phyloP scores from a whole-genome alignment of 2,888 invertebrate species.

The Dorcus hopei region DNA sequence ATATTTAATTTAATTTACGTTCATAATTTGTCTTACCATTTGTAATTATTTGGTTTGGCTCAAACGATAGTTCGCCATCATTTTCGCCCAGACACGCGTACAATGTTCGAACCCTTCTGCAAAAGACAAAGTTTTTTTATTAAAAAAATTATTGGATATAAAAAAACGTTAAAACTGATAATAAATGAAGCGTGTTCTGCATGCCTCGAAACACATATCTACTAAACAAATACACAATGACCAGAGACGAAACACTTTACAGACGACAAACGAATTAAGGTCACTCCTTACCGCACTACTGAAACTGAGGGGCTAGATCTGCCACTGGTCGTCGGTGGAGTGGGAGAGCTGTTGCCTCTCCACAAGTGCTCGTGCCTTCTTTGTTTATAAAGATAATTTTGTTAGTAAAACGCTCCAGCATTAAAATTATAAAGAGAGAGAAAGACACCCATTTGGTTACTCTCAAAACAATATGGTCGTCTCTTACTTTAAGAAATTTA shows the following conservation, averaged over 20 bases:
- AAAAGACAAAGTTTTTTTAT: constrained; percentile 7
- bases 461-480: too few relatives aligned
- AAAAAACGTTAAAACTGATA: too few relatives aligned
- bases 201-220: background rate
- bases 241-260: too few relatives aligned
- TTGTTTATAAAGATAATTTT: constrained; percentile 14
- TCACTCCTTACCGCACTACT: constrained; percentile 33
- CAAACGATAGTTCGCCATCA: constrained; percentile 95
- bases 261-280: too few relatives aligned
- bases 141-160: background rate
- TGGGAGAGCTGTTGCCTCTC: constrained; percentile 41
- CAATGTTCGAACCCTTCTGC: constrained; percentile 84
- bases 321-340: constrained; percentile 40
- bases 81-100: constrained; percentile 96
- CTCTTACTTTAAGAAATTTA: too few relatives aligned
- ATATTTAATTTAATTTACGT: too few relatives aligned
- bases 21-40: constrained; percentile 66
- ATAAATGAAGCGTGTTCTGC: background rate
- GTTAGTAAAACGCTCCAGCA: constrained; percentile 1
- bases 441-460: background rate
- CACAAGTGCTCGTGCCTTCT: constrained; percentile 28
- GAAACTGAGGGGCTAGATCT: constrained; percentile 41
- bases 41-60: constrained; percentile 96
- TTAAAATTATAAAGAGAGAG: background rate
- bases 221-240: background rate